Evolutionary conservation across 2,797 vertebrate genomes (phyloP), one percentile per base, ranked within the genome.

Genomic region (Astyanax mexicanus): DNA sequence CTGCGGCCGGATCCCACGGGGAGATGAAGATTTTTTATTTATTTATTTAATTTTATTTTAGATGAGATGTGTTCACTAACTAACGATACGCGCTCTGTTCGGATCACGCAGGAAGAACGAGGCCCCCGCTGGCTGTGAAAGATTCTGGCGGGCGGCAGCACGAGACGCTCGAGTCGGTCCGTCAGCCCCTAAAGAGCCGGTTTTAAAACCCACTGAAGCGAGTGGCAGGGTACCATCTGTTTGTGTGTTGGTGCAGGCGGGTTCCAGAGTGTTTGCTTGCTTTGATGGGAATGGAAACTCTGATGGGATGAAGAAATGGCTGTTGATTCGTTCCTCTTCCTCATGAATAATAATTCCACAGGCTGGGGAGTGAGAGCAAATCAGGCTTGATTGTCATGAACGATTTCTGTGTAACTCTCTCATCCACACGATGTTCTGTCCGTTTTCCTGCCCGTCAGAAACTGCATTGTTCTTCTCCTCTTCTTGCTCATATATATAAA

Each of bases 321-420:
- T 27, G 71, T 69, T 40, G 23, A 65, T 72, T 86, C 86, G 83
- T 75, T 61, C 66, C 58, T 25, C 3, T 13, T 78, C 17, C 58
- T 78, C 66, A 77, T 88, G 76, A 79, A 85, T 89, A 79, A 85
- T 89, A 71, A 55, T 71, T 70, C 61, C 57, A 84, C 84, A 61
- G 19, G 44, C 47, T 55, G 79, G 74, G 70, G 51, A 76, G 72
- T 2, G 19, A 55, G 23, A 66, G 77, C 37, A 86, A 83, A 86
- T 80, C 72, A 82, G 88, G 78, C 55, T 67, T 45, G 62, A 72
- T 29, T 67, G 15, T 80, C 69, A 76, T 83, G 66, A 86, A 79
- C 83, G 75, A 84, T 75, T 83, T 15, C 67, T 68, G 12, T 65
- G 54, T 19, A 25, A 45, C 69, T 54, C 9, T 38, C n/a, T 37